These are phyloP conservation scores for Solen grandis DNA, from an alignment of 1,140 invertebrate genomes.

Conservation along the genomic window DNA sequence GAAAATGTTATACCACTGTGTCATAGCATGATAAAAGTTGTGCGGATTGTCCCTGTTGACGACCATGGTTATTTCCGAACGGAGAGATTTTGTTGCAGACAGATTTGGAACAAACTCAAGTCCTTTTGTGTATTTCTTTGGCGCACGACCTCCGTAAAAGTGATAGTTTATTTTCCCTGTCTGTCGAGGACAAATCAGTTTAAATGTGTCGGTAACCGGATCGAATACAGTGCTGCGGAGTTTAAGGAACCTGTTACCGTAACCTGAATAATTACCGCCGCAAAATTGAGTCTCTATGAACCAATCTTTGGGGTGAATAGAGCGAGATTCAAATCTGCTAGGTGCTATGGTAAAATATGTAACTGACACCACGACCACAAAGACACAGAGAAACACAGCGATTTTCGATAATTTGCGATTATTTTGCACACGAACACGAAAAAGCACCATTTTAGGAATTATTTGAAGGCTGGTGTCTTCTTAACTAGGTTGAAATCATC, in stretches of 20 bases:
- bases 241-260: constrained; percentile 18
- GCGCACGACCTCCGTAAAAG: constrained; percentile 13
- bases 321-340: too few species aligned
- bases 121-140: not conserved
- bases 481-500: too few species aligned
- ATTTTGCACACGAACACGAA: too few species aligned
- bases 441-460: too few species aligned
- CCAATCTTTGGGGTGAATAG: too few species aligned
- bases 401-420: too few species aligned
- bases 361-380: too few species aligned
- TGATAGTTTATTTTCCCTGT: not conserved
- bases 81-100: not conserved
- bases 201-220: constrained; percentile 2
- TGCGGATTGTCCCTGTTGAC: constrained; percentile 28
- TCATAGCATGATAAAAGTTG: constrained; percentile 70
- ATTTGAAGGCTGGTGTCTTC: too few species aligned
- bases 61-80: not conserved
- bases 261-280: constrained; percentile 15
- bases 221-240: constrained; percentile 1
- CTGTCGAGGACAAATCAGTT: not conserved
- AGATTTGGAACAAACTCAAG: not conserved
- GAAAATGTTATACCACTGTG: constrained; percentile 68
- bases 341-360: too few species aligned
- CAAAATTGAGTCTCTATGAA: too few species aligned
- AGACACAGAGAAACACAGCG: too few species aligned